Evolutionary conservation across 1,140 invertebrate species (phyloP).

Genomic region (Lordiphosa clarofinis): DNA sequence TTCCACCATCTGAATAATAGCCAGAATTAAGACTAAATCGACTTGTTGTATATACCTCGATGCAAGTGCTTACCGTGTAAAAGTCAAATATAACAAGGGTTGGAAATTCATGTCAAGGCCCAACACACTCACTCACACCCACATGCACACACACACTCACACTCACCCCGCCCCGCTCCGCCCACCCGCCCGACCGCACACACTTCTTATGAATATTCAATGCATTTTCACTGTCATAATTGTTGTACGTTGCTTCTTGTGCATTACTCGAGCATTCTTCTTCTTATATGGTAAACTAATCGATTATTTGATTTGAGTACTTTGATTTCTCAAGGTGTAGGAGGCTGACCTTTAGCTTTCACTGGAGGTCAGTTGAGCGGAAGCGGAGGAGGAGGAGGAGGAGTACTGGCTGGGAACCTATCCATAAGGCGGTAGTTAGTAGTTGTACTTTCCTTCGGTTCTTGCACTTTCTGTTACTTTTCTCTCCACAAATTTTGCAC

Average conservation of each 20-base stretch:
- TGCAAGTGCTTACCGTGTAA: neutral
- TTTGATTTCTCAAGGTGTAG: slow-evolving; percentile 14
- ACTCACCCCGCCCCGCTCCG: slow-evolving; percentile 1
- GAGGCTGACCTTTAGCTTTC: neutral
- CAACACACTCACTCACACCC: slow-evolving; percentile 25
- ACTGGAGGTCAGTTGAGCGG: neutral
- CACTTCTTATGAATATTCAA: slow-evolving; percentile 62
- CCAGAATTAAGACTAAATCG: too few species aligned
- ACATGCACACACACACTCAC: slow-evolving; percentile 3
- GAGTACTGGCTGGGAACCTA: too few species aligned
- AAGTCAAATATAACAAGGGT: slow-evolving; percentile 15
- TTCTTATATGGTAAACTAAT: slow-evolving; percentile 30
- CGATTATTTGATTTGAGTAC: slow-evolving; percentile 56
- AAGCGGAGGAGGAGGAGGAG: slow-evolving; percentile 3
- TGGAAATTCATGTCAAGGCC: slow-evolving; percentile 64
- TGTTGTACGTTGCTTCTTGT: slow-evolving; percentile 22
- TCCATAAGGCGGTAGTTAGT: slow-evolving; percentile 1
- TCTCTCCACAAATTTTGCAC: slow-evolving; percentile 11
- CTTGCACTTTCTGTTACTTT: slow-evolving; percentile 15
- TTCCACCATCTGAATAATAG: too few species aligned
- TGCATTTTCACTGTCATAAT: slow-evolving; percentile 69
- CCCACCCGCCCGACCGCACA: neutral
- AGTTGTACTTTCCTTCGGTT: slow-evolving; percentile 10
- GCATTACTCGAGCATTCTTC: slow-evolving; percentile 2
- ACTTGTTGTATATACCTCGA: too few species aligned